Evolutionary conservation across 2,113 vertebrate genomes (phyloP).

Genomic region (Cyphomyrus plagiostoma): DNA sequence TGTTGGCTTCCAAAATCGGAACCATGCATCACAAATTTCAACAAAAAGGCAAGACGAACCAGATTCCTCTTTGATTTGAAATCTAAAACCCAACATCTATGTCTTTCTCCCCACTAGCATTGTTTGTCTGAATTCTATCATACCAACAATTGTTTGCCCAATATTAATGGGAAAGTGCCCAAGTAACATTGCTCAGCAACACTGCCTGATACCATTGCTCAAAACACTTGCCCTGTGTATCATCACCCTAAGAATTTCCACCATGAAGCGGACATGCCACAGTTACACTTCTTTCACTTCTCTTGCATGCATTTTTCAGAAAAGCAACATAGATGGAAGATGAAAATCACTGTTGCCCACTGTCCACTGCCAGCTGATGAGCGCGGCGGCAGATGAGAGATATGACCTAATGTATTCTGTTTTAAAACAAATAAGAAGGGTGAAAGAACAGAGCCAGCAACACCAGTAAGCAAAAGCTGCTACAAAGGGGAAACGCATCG

Average conservation of each 20-base stretch:
- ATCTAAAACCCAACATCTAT: background rate
- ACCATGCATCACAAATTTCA: background rate
- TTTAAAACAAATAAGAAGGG: background rate
- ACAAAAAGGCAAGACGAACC: background rate
- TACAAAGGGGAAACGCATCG: background rate
- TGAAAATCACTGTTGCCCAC: background rate
- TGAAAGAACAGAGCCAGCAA: background rate
- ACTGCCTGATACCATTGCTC: background rate
- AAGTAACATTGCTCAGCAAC: background rate
- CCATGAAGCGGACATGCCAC: background rate
- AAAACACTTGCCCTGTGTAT: background rate
- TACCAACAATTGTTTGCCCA: background rate
- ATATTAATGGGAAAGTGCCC: background rate
- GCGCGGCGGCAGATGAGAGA: no score
- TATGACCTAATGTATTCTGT: background rate
- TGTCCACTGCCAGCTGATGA: background rate
- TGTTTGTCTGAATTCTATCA: background rate
- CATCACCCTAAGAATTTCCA: background rate
- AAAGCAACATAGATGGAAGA: background rate
- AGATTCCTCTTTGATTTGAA: background rate
- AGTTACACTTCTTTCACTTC: background rate
- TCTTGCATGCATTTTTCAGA: background rate
- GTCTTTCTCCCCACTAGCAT: background rate
- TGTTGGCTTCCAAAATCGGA: background rate
- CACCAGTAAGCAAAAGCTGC: background rate